Evolutionary conservation across 2,113 vertebrate species (phyloP).

Genomic region (Aptenodytes patagonicus): DNA sequence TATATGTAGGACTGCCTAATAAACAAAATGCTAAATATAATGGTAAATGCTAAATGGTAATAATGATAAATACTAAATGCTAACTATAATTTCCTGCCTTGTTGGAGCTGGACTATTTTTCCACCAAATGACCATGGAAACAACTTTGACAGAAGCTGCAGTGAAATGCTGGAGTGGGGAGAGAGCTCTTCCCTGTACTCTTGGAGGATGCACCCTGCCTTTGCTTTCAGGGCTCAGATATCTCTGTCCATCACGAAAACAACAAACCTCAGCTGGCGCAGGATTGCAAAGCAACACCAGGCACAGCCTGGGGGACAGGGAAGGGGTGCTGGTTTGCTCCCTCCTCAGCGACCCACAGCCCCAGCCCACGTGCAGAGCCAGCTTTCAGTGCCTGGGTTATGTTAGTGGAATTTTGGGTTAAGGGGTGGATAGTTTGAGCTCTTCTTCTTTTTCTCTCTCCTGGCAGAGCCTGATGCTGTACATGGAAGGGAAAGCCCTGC

Average conservation of each 20-base stretch:
- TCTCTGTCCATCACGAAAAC: neutral
- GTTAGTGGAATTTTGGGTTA: neutral
- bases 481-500: neutral
- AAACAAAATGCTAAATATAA: neutral
- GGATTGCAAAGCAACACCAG: neutral
- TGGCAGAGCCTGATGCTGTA: neutral
- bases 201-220: neutral
- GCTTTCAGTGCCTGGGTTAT: neutral
- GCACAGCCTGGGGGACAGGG: neutral
- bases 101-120: neutral
- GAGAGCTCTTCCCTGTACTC: neutral
- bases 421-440: neutral
- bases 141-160: neutral
- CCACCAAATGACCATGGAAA: neutral
- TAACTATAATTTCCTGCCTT: neutral
- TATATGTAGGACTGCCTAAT: neutral
- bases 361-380: neutral
- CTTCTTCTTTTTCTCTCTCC: neutral
- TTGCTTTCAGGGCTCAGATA: neutral
- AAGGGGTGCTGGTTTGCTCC: neutral
- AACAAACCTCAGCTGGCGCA: neutral
- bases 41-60: neutral
- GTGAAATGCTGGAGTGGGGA: neutral
- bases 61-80: neutral
- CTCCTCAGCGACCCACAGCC: neutral